These are phyloP conservation scores for Amiota mariae DNA, from an alignment of 2,888 invertebrate genomes.

Conservation along the genomic window DNA sequence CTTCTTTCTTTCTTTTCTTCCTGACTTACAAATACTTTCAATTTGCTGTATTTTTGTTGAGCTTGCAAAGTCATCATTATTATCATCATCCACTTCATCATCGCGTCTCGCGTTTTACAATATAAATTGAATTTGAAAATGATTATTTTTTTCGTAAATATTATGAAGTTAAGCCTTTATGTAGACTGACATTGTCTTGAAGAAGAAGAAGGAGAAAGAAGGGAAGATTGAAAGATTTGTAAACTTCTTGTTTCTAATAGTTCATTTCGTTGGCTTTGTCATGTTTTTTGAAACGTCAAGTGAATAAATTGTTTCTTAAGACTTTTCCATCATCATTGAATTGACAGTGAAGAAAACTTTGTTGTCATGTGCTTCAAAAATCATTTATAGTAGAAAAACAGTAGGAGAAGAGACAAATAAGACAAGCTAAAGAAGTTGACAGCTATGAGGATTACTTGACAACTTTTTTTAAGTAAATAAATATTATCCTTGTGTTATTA, in stretches of 20 bases:
- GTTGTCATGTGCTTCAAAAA: conserved; percentile 27
- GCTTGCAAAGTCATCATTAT: too few species aligned
- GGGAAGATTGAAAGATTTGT: too few species aligned
- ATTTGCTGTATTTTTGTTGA: not conserved
- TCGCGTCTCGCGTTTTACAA: too few species aligned
- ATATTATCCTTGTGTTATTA: too few species aligned
- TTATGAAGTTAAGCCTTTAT: conserved; percentile 1
- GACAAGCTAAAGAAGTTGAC: not conserved
- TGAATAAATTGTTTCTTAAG: not conserved
- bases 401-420: not conserved
- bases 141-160: not conserved
- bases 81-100: too few species aligned
- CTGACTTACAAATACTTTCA: not conserved
- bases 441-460: not conserved
- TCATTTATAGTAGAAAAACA: not conserved
- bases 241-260: not conserved
- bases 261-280: not conserved
- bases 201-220: too few species aligned
- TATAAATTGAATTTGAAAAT: conserved; percentile 26
- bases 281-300: not conserved
- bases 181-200: not conserved
- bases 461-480: too few species aligned
- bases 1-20: not conserved
- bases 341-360: conserved; percentile 17
- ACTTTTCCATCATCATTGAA: not conserved